phyloP scores from a whole-genome alignment of 2,797 vertebrate genomes.

The Picus viridis region DNA sequence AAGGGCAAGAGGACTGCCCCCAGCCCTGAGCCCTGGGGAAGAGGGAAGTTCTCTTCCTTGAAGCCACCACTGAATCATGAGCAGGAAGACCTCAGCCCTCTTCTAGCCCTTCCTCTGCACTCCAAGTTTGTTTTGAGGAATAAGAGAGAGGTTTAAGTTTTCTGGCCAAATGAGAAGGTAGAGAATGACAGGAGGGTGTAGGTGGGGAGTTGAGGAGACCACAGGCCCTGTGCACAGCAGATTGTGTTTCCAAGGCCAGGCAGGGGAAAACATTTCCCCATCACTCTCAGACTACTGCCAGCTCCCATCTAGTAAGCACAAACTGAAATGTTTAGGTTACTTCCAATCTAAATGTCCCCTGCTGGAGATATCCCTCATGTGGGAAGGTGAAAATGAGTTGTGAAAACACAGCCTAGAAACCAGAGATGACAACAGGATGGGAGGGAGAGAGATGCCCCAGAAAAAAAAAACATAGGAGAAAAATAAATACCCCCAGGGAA shows the following conservation, averaged over 20 bases:
- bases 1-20: no score
- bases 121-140: background rate
- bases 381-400: conserved; percentile 60
- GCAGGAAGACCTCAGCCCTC: background rate
- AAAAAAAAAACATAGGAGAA: background rate
- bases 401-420: conserved; percentile 33
- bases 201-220: background rate
- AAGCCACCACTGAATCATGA: background rate
- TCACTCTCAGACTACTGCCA: background rate
- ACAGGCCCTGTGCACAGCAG: background rate
- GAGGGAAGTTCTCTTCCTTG: background rate
- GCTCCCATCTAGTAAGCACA: background rate
- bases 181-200: background rate
- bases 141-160: background rate
- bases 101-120: background rate
- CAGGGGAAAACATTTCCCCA: background rate
- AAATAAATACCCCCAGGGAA: background rate
- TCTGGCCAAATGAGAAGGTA: background rate
- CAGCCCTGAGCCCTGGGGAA: no score
- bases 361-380: conserved; percentile 39
- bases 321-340: conserved; percentile 25
- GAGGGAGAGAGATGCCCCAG: background rate
- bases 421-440: background rate
- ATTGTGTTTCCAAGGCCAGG: background rate
- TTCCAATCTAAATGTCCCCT: conserved; percentile 38